These are phyloP conservation scores for Aphyosemion australe DNA, from an alignment of 2,113 vertebrate species.

Conservation along the genomic window DNA sequence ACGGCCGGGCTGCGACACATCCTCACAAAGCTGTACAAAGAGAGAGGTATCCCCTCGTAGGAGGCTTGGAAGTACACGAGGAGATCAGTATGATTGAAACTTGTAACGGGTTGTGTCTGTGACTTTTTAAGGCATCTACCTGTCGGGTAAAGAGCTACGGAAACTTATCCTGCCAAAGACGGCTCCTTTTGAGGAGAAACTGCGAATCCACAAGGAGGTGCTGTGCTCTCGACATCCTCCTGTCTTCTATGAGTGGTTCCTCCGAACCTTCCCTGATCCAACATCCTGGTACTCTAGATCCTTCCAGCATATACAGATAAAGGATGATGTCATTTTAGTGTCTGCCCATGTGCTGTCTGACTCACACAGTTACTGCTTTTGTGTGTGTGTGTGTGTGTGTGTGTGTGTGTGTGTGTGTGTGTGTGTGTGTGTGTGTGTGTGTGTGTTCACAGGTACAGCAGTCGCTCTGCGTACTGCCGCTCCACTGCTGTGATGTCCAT, in stretches of 20 bases:
- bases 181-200: slow-evolving; percentile 88
- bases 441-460: slow-evolving; percentile 87
- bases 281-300: slow-evolving; percentile 86
- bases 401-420: no score
- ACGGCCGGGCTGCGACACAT: slow-evolving; percentile 94
- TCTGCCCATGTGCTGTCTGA: not conserved
- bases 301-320: not conserved
- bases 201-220: slow-evolving; percentile 89
- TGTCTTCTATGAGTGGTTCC: slow-evolving; percentile 96
- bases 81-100: not conserved
- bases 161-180: slow-evolving; percentile 93
- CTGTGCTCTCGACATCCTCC: slow-evolving; percentile 92
- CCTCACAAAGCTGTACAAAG: slow-evolving; percentile 95
- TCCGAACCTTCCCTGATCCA: slow-evolving; percentile 94
- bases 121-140: slow-evolving; percentile 84
- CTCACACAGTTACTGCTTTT: not conserved
- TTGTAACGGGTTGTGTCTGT: not conserved
- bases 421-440: not conserved
- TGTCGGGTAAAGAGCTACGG: slow-evolving; percentile 92
- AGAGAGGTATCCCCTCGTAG: slow-evolving; percentile 84
- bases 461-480: slow-evolving; percentile 94
- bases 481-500: slow-evolving; percentile 98
- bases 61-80: not conserved
- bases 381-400: no score
- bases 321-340: not conserved